Percentiles rank a stretch among this genome's conserved stretches.
phyloP scores from a whole-genome alignment of 1,140 invertebrate genomes.

The Conus betulinus region DNA sequence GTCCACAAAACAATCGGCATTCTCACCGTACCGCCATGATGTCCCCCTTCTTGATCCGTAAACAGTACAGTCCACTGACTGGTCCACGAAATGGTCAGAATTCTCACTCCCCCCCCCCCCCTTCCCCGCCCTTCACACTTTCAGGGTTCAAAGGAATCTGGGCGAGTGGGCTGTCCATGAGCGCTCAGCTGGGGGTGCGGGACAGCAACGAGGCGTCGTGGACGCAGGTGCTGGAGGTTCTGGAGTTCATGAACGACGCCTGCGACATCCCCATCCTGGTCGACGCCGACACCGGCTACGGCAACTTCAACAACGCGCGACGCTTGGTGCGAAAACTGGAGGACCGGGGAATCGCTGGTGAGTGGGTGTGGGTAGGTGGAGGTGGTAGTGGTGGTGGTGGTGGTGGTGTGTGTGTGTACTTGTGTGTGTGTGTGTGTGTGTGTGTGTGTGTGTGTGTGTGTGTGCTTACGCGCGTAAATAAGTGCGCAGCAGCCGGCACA shows the following conservation, averaged over 20 bases:
- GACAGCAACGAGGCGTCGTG: slow-evolving; percentile 78
- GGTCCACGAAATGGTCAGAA: no score
- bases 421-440: neutral
- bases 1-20: no score
- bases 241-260: slow-evolving; percentile 78
- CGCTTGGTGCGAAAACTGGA: slow-evolving; percentile 76
- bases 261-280: slow-evolving; percentile 76
- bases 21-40: neutral
- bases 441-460: neutral
- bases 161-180: slow-evolving; percentile 77
- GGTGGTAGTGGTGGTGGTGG: neutral
- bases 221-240: slow-evolving; percentile 77
- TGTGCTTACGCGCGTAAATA: neutral
- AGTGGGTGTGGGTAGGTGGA: neutral
- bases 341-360: slow-evolving; percentile 76
- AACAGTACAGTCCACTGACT: neutral
- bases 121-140: no score
- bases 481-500: neutral
- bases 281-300: slow-evolving; percentile 78
- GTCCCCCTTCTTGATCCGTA: neutral
- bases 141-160: slow-evolving; percentile 77
- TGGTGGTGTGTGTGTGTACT: neutral
- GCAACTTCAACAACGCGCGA: slow-evolving; percentile 78
- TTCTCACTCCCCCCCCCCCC: neutral
- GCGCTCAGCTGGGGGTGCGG: slow-evolving; percentile 75